phyloP scores from a whole-genome alignment of 23 tunicate species.

The Styela plicata region DNA sequence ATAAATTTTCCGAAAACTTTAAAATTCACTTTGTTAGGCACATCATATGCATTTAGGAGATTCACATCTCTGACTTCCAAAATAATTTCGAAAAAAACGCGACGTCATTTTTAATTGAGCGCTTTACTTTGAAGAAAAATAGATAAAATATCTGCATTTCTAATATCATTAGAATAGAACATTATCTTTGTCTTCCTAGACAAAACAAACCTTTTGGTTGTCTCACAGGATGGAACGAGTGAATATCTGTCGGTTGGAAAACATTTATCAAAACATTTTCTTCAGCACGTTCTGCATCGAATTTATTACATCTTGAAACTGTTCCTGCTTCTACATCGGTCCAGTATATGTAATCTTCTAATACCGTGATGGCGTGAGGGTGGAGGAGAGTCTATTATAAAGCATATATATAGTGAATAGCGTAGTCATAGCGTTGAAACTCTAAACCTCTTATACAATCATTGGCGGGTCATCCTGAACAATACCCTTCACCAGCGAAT shows the following conservation, averaged over 20 bases:
- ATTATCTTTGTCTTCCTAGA: background rate
- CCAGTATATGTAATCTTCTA: slow-evolving; percentile 79
- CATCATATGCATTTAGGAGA: too few species aligned
- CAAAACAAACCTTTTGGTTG: slow-evolving; percentile 46
- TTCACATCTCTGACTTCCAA: too few species aligned
- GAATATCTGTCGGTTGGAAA: slow-evolving; percentile 34
- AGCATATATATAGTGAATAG: too few species aligned
- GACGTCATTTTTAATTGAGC: too few species aligned
- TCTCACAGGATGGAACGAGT: slow-evolving; percentile 72
- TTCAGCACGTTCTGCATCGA: slow-evolving; percentile 44
- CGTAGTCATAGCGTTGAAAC: too few species aligned
- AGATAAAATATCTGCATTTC: background rate
- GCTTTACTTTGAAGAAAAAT: too few species aligned
- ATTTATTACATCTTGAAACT: slow-evolving; percentile 65
- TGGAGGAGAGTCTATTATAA: slow-evolving; percentile 64
- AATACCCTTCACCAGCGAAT: too few species aligned
- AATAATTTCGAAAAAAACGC: too few species aligned
- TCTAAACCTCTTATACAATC: too few species aligned
- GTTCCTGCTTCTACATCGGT: slow-evolving; percentile 55
- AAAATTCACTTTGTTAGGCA: too few species aligned
- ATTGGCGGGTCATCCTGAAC: too few species aligned
- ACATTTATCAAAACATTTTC: slow-evolving; percentile 39
- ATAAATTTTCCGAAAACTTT: too few species aligned
- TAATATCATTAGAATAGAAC: background rate
- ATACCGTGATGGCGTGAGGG: slow-evolving; percentile 68